Evolutionary conservation across 1,140 invertebrate species (phyloP).

Genomic region (Paramacrobiotus metropolitanus): DNA sequence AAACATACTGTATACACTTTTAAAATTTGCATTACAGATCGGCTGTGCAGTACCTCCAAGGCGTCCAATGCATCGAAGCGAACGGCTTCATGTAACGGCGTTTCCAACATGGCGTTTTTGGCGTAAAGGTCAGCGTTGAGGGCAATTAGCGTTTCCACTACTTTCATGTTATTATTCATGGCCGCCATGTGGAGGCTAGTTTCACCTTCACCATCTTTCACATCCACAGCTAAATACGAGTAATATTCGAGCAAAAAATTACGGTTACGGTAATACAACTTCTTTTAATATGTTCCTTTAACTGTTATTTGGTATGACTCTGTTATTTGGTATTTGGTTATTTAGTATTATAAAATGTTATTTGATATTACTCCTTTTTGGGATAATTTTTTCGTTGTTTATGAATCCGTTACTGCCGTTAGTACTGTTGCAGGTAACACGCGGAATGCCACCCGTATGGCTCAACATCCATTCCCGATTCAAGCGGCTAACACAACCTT

Average conservation of each 20-base stretch:
- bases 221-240: neutral
- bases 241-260: neutral
- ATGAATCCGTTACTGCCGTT: too few relatives aligned
- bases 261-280: too few relatives aligned
- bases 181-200: neutral
- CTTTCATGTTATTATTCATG: neutral
- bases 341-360: too few relatives aligned
- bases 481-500: too few relatives aligned
- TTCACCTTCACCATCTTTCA: neutral
- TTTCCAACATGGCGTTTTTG: conserved; percentile 24
- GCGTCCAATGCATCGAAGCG: conserved; percentile 40
- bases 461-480: too few relatives aligned
- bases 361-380: too few relatives aligned
- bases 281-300: neutral
- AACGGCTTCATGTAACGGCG: conserved; percentile 52
- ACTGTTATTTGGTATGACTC: too few relatives aligned
- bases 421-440: too few relatives aligned
- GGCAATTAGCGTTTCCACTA: neutral
- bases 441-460: too few relatives aligned
- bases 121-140: neutral
- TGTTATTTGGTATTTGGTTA: too few relatives aligned
- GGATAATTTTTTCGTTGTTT: too few relatives aligned
- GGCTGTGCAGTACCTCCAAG: conserved; percentile 38
- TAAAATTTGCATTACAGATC: too few relatives aligned
- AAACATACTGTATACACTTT: conserved; percentile 7